phyloP scores from a whole-genome alignment of 2,113 vertebrate species.

The Nanger granti region DNA sequence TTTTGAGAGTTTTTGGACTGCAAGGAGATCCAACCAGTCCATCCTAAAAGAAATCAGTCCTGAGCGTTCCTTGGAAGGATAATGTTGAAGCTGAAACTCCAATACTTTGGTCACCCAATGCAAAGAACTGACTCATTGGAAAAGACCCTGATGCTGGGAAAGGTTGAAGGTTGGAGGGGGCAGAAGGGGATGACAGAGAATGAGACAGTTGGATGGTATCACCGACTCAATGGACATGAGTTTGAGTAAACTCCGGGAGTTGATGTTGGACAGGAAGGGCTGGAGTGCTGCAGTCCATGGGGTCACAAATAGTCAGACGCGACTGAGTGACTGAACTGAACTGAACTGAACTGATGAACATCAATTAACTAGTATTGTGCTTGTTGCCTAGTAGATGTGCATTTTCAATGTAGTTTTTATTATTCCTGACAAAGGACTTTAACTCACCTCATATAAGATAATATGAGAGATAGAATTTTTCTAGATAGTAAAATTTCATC shows the following conservation, averaged over 20 bases:
- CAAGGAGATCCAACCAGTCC: background rate
- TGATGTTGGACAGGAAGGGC: background rate
- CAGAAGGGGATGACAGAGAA: background rate
- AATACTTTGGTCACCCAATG: background rate
- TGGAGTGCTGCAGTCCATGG: rapidly evolving
- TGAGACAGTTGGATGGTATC: background rate
- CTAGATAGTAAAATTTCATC: background rate
- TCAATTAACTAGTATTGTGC: background rate
- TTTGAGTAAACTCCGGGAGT: background rate
- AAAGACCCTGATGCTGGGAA: background rate
- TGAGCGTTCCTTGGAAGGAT: background rate
- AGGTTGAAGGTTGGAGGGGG: background rate
- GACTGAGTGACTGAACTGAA: background rate
- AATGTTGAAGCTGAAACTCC: background rate
- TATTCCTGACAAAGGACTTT: background rate
- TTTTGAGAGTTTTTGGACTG: background rate
- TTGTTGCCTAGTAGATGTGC: background rate
- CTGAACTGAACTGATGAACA: background rate
- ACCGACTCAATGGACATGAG: background rate
- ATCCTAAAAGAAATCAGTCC: background rate
- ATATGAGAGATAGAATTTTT: background rate
- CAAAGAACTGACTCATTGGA: background rate
- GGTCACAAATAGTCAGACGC: rapidly evolving
- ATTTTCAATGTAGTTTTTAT: background rate
- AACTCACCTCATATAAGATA: background rate